A percentile compares a stretch with the other conserved stretches of the same genome.
phyloP scores from a whole-genome alignment of 92 coral and sea anemone genomes.

The Zoanthus gigantus region DNA sequence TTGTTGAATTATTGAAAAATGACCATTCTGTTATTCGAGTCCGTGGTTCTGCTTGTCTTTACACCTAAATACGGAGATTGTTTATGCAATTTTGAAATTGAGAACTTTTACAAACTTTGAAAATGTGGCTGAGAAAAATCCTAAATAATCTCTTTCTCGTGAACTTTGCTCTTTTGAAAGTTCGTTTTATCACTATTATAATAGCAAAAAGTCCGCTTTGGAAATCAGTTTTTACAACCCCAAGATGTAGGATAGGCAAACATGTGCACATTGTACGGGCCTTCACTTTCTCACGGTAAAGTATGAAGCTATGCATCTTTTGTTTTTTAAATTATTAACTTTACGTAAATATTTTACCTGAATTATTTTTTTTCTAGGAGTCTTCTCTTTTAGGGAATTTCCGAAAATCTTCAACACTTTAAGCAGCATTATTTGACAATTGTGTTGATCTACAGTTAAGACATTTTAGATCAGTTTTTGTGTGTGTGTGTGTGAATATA shows the following conservation, averaged over 20 bases:
- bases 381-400: constrained; percentile 1
- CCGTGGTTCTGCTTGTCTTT: too few species aligned
- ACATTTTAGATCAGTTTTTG: too few species aligned
- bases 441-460: neutral
- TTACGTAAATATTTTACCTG: constrained; percentile 3
- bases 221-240: neutral
- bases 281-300: constrained; percentile 27
- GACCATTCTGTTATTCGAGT: too few species aligned
- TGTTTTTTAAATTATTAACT: neutral
- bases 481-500: too few species aligned
- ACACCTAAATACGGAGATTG: too few species aligned
- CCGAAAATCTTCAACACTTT: neutral
- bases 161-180: neutral
- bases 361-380: neutral
- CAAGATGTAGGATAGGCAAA: neutral
- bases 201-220: neutral
- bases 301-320: constrained; percentile 19
- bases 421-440: neutral
- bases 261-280: neutral
- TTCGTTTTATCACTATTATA: neutral
- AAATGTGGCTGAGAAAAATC: too few species aligned
- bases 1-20: too few species aligned
- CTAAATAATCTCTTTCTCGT: too few species aligned
- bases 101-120: too few species aligned
- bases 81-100: too few species aligned